These are phyloP conservation scores for Dromius quadrimaculatus DNA, from an alignment of 2,888 invertebrate genomes.

Conservation along the genomic window DNA sequence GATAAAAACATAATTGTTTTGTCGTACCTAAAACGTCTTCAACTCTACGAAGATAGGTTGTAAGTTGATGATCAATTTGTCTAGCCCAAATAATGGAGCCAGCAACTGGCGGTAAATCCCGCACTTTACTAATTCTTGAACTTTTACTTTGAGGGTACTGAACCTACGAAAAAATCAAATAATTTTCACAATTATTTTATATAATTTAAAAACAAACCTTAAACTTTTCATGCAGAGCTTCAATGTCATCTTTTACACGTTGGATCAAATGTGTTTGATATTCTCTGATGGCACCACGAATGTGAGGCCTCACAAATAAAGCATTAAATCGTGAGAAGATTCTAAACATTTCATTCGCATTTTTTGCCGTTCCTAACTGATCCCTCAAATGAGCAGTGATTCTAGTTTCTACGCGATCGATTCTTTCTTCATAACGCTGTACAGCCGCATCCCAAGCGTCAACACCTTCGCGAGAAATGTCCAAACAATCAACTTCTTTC, in stretches of 20 bases:
- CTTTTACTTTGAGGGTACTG: constrained; percentile 97
- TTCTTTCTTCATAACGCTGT: constrained; percentile 96
- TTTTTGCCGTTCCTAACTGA: constrained; percentile 97
- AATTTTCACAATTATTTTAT: constrained; percentile 15
- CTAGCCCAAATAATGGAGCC: constrained; percentile 99
- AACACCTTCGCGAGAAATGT: constrained; percentile 95
- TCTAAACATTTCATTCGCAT: constrained; percentile 99
- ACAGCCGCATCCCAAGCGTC: constrained; percentile 99
- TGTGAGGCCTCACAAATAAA: constrained; percentile 97
- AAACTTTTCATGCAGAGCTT: constrained; percentile 96
- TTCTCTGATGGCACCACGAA: constrained; percentile 97
- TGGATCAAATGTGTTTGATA: constrained; percentile 99
- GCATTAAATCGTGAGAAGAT: constrained; percentile 99
- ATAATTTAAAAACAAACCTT: constrained; percentile 73
- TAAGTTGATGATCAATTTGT: constrained; percentile 97
- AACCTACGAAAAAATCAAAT: constrained; percentile 70
- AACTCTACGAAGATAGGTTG: constrained; percentile 94
- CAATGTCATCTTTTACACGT: constrained; percentile 98
- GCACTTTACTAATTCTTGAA: constrained; percentile 88
- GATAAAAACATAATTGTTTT: neutral
- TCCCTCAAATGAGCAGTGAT: constrained; percentile 98
- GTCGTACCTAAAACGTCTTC: constrained; percentile 93
- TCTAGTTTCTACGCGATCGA: constrained; percentile 97
- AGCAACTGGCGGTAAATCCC: constrained; percentile 96
- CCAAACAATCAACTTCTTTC: constrained; percentile 97